Evolutionary conservation across 2,113 vertebrate genomes (phyloP), one percentile per base, ranked within the genome.

Genomic region (Ictalurus punctatus): DNA sequence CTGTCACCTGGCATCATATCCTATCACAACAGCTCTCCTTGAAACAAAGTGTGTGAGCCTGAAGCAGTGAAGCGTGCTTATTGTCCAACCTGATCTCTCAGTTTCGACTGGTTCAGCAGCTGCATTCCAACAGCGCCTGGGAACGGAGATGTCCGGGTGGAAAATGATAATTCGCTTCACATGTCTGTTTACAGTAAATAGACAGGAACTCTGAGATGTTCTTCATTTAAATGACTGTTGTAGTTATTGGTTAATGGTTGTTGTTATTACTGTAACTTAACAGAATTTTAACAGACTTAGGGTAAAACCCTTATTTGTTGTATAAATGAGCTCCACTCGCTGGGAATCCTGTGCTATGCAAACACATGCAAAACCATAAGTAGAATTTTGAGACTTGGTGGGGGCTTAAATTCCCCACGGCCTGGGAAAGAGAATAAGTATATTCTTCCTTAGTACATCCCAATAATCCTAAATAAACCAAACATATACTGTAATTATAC

Each of bases 1-100:
- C 86, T 88, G 92, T 93, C 93, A 95, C 94, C 94, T 94, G 93
- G 91, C 92, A 88, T 92, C 92, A 91, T 89, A 80, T 91, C 92
- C 91, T 92, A 85, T 90, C 91, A 63, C 86, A 89, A 67, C 74
- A 90, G 73, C n/a, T 82, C 80, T 92, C 86, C 37, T 88, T 88
- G 34, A 74, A 87, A 92, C 91, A 93, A 93, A 92, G 88, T 86
- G 65, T 92, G 90, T 86, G 86, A 85, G 86, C 94, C 76, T 71
- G 34, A 88, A 73, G 79, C 67, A 83, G 61, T 14, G 27, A 76
- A 89, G 87, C 91, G 90, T 94, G 93, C 94, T 94, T 93, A 93
- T 89, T 90, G 89, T 89, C 91, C 89, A 93, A 90, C 87, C 89
- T 69, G 88, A 86, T 92, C 76, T 85, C 67, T 73, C 27, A 23